Evolutionary conservation across 2,113 vertebrate genomes (phyloP).

Genomic region (Bos indicus): DNA sequence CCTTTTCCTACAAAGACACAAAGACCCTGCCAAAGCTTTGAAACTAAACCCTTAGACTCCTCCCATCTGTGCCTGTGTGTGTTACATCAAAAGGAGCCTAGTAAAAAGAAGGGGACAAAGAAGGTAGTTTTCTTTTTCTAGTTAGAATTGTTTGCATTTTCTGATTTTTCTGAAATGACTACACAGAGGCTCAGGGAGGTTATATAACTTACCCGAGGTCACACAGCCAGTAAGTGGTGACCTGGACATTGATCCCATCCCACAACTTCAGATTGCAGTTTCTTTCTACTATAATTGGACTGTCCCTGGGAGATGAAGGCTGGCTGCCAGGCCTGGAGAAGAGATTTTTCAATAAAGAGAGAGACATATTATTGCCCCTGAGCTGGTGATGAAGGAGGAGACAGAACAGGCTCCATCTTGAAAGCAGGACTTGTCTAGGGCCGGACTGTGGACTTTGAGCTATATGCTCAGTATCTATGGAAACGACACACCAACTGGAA

Average conservation of each 20-base stretch:
- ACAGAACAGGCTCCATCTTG: neutral
- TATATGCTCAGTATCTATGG: neutral
- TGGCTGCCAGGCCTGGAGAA: neutral
- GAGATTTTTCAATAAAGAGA: neutral
- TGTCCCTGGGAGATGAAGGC: neutral
- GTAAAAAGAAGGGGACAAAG: conserved; percentile 38
- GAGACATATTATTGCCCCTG: neutral
- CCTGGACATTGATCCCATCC: neutral
- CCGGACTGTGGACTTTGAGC: neutral
- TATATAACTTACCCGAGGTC: neutral
- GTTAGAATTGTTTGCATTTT: conserved; percentile 40
- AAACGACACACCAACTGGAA: neutral
- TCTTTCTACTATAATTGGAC: neutral
- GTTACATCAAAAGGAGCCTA: conserved; percentile 27
- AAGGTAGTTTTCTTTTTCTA: conserved; percentile 46
- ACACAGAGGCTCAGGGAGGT: neutral
- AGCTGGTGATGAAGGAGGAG: neutral
- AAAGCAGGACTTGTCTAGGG: neutral
- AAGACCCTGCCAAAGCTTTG: conserved; percentile 65
- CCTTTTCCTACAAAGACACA: conserved; percentile 46
- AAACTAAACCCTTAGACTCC: conserved; percentile 58
- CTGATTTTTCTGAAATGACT: conserved; percentile 44
- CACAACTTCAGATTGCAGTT: neutral
- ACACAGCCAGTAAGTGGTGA: neutral
- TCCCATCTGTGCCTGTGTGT: neutral